These are phyloP conservation scores for Luperina nickerlii DNA, from an alignment of 2,888 invertebrate genomes.

Conservation along the genomic window DNA sequence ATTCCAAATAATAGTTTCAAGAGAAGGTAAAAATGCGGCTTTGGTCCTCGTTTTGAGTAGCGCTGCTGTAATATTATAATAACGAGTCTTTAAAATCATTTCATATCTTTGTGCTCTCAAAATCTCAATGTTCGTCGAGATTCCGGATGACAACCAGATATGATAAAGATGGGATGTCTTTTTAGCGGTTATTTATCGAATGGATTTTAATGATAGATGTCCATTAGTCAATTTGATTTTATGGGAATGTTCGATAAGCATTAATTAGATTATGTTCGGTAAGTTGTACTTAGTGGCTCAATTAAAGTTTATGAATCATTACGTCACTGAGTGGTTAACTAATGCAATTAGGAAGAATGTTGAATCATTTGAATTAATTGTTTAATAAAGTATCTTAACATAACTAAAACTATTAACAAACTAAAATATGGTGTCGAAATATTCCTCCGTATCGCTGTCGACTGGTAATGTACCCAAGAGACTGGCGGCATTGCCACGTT, in stretches of 20 bases:
- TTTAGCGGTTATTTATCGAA: conserved; percentile 42
- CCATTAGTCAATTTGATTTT: conserved; percentile 55
- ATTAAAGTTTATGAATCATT: conserved; percentile 35
- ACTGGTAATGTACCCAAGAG: neutral
- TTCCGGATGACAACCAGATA: conserved; percentile 56
- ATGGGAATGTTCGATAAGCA: conserved; percentile 45
- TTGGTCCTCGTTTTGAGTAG: neutral
- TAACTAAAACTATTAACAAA: neutral
- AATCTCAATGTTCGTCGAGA: conserved; percentile 34
- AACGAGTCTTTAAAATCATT: conserved; percentile 17
- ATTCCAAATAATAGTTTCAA: neutral
- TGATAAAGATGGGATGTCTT: conserved; percentile 51
- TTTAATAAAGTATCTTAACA: neutral
- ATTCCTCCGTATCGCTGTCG: neutral
- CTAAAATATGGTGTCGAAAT: neutral
- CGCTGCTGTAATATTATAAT: conserved; percentile 4
- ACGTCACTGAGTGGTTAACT: conserved; percentile 16
- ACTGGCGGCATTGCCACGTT: neutral
- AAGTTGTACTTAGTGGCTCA: conserved; percentile 29
- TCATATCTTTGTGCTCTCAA: conserved; percentile 25
- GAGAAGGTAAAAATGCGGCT: neutral
- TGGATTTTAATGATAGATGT: conserved; percentile 48
- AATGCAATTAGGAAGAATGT: conserved; percentile 31
- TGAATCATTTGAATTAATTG: conserved; percentile 17
- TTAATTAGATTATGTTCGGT: conserved; percentile 45